Percentiles rank a stretch among this genome's conserved stretches.
Evolutionary conservation across 2,888 invertebrate genomes (phyloP).

Genomic region (Bugula neritina): DNA sequence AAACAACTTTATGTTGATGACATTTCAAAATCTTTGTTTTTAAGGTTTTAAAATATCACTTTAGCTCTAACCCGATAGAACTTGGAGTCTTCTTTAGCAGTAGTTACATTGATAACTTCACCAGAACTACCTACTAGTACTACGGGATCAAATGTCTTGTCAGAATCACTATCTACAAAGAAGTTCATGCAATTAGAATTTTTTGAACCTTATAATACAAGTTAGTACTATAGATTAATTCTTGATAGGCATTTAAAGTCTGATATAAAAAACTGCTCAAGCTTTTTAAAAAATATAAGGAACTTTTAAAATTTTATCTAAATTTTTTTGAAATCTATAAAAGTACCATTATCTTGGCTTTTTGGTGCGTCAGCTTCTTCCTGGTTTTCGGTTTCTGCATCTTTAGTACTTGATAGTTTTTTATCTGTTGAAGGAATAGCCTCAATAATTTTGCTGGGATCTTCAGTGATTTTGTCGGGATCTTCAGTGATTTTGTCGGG

Average conservation of each 20-base stretch:
- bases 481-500: not conserved
- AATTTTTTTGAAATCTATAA: too few relatives aligned
- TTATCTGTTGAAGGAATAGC: not conserved
- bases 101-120: not conserved
- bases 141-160: not conserved
- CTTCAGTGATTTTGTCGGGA: not conserved
- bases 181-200: too few relatives aligned
- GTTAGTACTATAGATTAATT: too few relatives aligned
- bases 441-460: not conserved
- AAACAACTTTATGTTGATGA: too few relatives aligned
- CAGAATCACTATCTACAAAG: not conserved
- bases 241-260: not conserved
- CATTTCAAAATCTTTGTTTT: too few relatives aligned
- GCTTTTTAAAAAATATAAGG: too few relatives aligned
- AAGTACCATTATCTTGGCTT: not conserved
- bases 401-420: not conserved
- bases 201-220: too few relatives aligned
- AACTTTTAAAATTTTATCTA: too few relatives aligned
- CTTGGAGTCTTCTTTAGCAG: not conserved
- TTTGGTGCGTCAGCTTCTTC: not conserved
- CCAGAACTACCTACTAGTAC: constrained; percentile 17
- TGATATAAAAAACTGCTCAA: not conserved
- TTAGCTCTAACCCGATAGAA: constrained; percentile 6
- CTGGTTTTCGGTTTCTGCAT: not conserved
- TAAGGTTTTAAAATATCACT: too few relatives aligned